Conservation (phyloP, 2,888 invertebrate species). For the Priapulus caudatus region DNA sequence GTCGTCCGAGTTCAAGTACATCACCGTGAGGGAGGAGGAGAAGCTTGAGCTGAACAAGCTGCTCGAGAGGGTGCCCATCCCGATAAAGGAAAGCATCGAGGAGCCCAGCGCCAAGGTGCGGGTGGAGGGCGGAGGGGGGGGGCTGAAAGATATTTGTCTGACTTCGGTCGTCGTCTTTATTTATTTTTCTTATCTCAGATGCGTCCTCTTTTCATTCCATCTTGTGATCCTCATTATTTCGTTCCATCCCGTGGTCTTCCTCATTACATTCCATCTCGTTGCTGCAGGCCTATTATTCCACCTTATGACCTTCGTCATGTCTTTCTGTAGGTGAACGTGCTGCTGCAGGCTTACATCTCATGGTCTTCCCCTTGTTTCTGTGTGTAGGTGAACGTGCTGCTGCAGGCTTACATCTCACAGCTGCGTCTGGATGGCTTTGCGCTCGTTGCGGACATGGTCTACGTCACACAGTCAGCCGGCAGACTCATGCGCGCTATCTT, state of each 20-base stretch:
- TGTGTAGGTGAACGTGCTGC: slow-evolving; percentile 69
- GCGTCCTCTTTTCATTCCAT: too few relatives aligned
- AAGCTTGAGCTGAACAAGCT: slow-evolving; percentile 90
- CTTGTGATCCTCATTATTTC: too few relatives aligned
- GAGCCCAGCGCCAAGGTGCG: slow-evolving; percentile 83
- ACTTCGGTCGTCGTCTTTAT: too few relatives aligned
- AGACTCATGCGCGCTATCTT: slow-evolving; percentile 88
- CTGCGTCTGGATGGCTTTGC: slow-evolving; percentile 96
- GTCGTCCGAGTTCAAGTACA: slow-evolving; percentile 88
- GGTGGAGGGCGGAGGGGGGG: too few relatives aligned
- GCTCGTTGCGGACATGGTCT: slow-evolving; percentile 98
- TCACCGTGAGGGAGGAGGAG: slow-evolving; percentile 84
- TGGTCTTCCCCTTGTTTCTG: too few relatives aligned
- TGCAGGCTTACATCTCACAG: slow-evolving; percentile 97
- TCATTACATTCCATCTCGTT: too few relatives aligned
- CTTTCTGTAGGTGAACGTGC: slow-evolving; percentile 69
- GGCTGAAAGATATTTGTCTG: too few relatives aligned
- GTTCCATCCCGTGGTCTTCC: too few relatives aligned
- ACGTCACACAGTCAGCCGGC: slow-evolving; percentile 92
- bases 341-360: slow-evolving; percentile 94
- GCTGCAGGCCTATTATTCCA: too few relatives aligned
- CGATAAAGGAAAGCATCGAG: slow-evolving; percentile 96
- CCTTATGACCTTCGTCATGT: too few relatives aligned
- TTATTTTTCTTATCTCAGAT: too few relatives aligned
- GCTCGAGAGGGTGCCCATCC: slow-evolving; percentile 91